Evolutionary conservation across 2,797 vertebrate species (phyloP).

Genomic region (Xyrichtys novacula): DNA sequence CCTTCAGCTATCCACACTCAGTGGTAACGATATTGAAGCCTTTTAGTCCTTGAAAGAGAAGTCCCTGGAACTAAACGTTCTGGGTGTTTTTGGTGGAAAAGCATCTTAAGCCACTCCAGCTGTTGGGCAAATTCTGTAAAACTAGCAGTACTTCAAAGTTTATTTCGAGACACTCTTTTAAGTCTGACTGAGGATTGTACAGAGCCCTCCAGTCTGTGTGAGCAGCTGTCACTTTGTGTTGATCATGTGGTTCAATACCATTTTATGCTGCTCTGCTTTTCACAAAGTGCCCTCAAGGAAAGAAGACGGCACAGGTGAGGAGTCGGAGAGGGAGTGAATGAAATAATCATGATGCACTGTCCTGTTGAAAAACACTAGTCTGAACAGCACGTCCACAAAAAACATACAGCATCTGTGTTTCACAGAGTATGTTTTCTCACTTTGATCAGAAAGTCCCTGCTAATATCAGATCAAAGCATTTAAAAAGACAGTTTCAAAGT

Average conservation of each 20-base stretch:
- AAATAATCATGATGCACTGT: slow-evolving; percentile 54
- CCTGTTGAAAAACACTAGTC: slow-evolving; percentile 28
- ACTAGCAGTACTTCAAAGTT: background rate
- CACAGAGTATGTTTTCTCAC: slow-evolving; percentile 19
- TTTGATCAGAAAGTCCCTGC: slow-evolving; percentile 37
- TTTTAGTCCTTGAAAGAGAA: too few relatives aligned
- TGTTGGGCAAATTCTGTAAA: background rate
- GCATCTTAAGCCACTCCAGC: too few relatives aligned
- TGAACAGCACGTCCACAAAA: slow-evolving; percentile 1
- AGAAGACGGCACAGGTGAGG: slow-evolving; percentile 26
- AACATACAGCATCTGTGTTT: slow-evolving; percentile 21
- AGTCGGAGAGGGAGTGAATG: slow-evolving; percentile 22
- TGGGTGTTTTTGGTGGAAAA: too few relatives aligned
- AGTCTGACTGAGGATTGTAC: background rate
- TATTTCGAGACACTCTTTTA: background rate
- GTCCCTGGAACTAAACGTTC: too few relatives aligned
- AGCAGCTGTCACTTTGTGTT: slow-evolving; percentile 42
- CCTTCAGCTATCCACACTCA: too few relatives aligned
- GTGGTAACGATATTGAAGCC: too few relatives aligned
- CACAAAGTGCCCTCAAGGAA: background rate
- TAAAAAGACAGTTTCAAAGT: slow-evolving; percentile 36
- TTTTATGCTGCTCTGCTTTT: slow-evolving; percentile 18
- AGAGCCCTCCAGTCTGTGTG: slow-evolving; percentile 13
- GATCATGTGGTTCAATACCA: background rate
- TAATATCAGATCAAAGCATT: slow-evolving; percentile 32